These are phyloP conservation scores for Oeneis ivallda DNA, from an alignment of 2,888 invertebrate genomes.

Conservation along the genomic window DNA sequence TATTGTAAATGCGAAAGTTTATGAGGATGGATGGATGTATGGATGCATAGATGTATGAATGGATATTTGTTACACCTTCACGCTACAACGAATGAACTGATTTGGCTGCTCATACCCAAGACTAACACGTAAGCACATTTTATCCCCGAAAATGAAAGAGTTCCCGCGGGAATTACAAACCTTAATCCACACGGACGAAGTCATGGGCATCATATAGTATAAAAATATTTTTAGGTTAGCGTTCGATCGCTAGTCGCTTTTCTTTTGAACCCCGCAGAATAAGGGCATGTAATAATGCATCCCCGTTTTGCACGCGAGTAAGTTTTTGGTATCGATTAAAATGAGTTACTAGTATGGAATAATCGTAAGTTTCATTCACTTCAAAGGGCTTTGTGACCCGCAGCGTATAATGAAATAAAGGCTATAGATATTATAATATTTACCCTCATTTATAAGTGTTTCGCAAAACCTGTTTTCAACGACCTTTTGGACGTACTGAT, in stretches of 20 bases:
- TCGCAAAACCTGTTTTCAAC: slow-evolving; percentile 3
- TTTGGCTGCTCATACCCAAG: too few species aligned
- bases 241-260: slow-evolving; percentile 34
- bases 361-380: slow-evolving; percentile 41
- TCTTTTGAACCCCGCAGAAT: slow-evolving; percentile 44
- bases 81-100: too few species aligned
- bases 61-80: too few species aligned
- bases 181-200: too few species aligned
- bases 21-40: too few species aligned
- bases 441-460: slow-evolving; percentile 14
- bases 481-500: neutral
- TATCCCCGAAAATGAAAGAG: too few species aligned
- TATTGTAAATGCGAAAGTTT: too few species aligned
- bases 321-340: slow-evolving; percentile 63
- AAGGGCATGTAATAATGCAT: slow-evolving; percentile 63
- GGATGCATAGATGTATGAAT: too few species aligned
- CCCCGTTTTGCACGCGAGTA: slow-evolving; percentile 64
- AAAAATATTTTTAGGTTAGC: neutral
- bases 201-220: too few species aligned
- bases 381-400: slow-evolving; percentile 18
- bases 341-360: slow-evolving; percentile 62
- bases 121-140: too few species aligned
- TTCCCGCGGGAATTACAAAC: too few species aligned
- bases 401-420: slow-evolving; percentile 1
- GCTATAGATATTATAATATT: slow-evolving; percentile 5